phyloP scores from a whole-genome alignment of 2,113 vertebrate genomes.

The Athene cunicularia region DNA sequence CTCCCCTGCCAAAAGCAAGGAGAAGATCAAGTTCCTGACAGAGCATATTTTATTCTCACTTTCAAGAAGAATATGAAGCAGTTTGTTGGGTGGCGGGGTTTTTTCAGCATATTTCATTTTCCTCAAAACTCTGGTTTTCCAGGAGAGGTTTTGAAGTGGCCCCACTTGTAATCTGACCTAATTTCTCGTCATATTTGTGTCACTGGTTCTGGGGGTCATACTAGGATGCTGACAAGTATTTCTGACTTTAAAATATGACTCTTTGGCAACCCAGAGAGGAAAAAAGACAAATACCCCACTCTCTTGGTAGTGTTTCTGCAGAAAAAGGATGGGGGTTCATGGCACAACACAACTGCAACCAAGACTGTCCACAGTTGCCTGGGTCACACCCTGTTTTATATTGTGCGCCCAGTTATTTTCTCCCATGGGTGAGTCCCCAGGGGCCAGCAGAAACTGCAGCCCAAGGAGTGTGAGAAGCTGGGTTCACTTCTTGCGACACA shows the following conservation, averaged over 20 bases:
- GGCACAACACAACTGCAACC: neutral
- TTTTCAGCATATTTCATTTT: neutral
- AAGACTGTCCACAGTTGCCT: neutral
- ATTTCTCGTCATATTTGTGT: neutral
- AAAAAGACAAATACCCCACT: neutral
- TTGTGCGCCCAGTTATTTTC: neutral
- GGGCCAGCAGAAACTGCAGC: neutral
- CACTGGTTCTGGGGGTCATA: neutral
- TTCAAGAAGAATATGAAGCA: neutral
- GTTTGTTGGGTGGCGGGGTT: neutral
- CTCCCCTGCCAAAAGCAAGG: neutral
- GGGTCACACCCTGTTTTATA: neutral
- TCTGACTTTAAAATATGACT: neutral
- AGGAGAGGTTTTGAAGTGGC: neutral
- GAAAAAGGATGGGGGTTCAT: neutral
- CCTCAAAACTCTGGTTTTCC: neutral
- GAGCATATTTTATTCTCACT: neutral
- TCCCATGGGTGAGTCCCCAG: neutral
- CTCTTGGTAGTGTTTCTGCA: neutral
- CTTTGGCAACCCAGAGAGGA: neutral
- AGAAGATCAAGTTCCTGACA: neutral
- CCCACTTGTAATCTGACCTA: neutral
- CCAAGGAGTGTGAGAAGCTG: neutral
- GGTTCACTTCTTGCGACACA: neutral
- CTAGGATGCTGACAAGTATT: neutral